Conservation (phyloP, 2,797 vertebrate genomes). For the Microctenopoma stevenorrisi region DNA sequence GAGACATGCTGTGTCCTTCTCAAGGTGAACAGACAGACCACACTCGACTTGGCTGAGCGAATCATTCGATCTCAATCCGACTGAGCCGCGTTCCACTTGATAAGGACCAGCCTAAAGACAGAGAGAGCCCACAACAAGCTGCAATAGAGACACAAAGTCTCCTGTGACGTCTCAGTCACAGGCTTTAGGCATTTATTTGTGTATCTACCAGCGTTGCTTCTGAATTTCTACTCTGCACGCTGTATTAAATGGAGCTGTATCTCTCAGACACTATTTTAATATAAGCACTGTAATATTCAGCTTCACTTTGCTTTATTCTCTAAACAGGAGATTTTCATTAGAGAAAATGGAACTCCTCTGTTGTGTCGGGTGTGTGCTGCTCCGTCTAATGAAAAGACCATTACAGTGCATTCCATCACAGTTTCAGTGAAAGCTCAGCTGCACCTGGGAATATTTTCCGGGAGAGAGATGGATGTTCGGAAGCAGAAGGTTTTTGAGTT, state of each 20-base stretch:
- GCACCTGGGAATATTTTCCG: constrained; percentile 61
- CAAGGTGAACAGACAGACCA: background rate
- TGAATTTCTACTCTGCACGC: no score
- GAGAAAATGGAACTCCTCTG: constrained; percentile 13
- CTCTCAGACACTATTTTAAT: background rate
- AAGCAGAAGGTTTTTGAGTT: constrained; percentile 58
- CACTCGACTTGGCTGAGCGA: background rate
- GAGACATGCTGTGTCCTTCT: background rate
- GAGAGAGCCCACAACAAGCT: background rate
- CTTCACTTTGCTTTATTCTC: constrained; percentile 13
- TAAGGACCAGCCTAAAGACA: background rate
- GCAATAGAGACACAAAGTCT: background rate
- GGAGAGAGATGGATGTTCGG: constrained; percentile 63
- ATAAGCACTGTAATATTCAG: background rate
- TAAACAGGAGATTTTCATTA: constrained; percentile 27
- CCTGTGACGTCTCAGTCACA: no score
- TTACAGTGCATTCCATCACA: constrained; percentile 56
- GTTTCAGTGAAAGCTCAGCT: constrained; percentile 63
- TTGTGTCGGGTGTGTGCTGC: constrained; percentile 14
- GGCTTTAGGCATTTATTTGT: no score
- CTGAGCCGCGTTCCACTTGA: background rate
- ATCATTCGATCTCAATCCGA: background rate
- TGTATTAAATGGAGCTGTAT: background rate
- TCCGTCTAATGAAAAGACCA: constrained; percentile 66
- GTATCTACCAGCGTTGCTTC: no score